Conservation (phyloP, 2,113 vertebrate species). For the Ceyx cyanopectus region DNA sequence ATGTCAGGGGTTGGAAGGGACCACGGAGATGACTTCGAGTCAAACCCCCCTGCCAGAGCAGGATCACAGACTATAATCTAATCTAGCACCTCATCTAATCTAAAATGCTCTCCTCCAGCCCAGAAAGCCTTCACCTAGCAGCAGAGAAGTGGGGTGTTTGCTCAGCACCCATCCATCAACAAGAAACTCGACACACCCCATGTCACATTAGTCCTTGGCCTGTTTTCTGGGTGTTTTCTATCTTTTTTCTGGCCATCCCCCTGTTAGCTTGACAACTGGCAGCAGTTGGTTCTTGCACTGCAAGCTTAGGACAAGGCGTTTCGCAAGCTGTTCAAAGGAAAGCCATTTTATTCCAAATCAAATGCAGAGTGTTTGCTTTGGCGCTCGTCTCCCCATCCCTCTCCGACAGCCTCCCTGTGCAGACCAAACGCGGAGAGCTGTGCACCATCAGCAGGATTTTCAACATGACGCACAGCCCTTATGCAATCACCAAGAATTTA, state of each 20-base stretch:
- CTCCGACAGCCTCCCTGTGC: background rate
- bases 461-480: constrained; percentile 20
- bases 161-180: background rate
- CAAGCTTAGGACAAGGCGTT: constrained; percentile 25
- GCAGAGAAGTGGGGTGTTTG: background rate
- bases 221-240: background rate
- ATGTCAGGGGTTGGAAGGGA: too few species aligned
- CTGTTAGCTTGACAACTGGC: background rate
- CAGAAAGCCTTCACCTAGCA: background rate
- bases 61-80: too few species aligned
- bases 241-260: background rate
- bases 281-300: background rate
- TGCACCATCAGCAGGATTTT: constrained; percentile 51
- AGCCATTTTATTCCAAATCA: constrained; percentile 45
- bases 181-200: background rate
- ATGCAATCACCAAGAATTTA: constrained; percentile 35
- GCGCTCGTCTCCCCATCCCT: background rate
- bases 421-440: background rate
- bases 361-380: constrained; percentile 58
- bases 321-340: constrained; percentile 45
- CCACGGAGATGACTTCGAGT: too few species aligned
- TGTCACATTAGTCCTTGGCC: rapidly evolving
- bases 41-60: too few species aligned
- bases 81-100: too few species aligned
- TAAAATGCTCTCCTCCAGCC: background rate